phyloP scores from a whole-genome alignment of 2,113 vertebrate genomes.

The Porphyrio hochstetteri region DNA sequence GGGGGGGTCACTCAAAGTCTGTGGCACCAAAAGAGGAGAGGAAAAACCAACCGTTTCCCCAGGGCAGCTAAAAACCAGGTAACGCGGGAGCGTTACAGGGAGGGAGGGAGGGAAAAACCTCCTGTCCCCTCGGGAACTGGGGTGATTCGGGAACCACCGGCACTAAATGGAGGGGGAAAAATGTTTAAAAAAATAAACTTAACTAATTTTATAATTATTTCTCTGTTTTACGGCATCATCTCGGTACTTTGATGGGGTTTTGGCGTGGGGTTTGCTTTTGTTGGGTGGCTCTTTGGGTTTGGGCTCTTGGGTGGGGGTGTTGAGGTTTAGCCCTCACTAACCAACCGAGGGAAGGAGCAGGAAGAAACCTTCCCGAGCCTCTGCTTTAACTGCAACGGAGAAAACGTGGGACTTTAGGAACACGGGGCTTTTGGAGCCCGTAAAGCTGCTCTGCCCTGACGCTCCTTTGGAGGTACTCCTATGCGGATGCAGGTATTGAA shows the following conservation, averaged over 20 bases:
- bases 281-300: not conserved
- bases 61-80: not conserved
- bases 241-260: not conserved
- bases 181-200: no score
- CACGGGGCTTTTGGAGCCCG: not conserved
- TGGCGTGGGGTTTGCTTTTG: no score
- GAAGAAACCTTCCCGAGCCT: rapidly evolving
- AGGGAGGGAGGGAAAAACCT: not conserved
- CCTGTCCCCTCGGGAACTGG: rapidly evolving
- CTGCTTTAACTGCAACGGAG: rapidly evolving
- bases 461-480: rapidly evolving
- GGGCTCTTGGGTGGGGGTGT: no score
- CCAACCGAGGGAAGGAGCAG: not conserved
- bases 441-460: rapidly evolving
- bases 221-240: not conserved
- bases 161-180: rapidly evolving
- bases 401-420: rapidly evolving
- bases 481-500: not conserved
- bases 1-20: not conserved
- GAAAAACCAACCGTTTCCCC: not conserved
- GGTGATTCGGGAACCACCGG: not conserved
- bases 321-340: rapidly evolving
- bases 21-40: not conserved
- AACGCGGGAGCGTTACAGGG: not conserved
- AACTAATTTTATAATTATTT: not conserved